Evolutionary conservation across 2,113 vertebrate genomes (phyloP).

Genomic region (Rhynchomys soricoides): DNA sequence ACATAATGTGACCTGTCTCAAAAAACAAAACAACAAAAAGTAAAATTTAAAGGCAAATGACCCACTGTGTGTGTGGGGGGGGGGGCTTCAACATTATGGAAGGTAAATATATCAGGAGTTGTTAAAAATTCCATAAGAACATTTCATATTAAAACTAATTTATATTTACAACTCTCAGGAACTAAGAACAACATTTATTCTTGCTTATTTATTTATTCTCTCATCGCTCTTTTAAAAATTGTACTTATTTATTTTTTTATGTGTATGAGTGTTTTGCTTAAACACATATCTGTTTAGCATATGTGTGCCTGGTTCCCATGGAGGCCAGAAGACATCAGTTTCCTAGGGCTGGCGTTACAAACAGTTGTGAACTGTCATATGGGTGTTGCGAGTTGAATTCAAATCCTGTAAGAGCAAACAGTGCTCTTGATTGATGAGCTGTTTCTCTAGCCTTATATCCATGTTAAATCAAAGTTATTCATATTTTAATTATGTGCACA

Average conservation of each 20-base stretch:
- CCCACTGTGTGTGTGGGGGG: neutral
- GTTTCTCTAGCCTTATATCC: neutral
- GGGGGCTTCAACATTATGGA: neutral
- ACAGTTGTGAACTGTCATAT: neutral
- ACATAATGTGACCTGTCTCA: neutral
- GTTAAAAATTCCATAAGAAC: constrained; percentile 27
- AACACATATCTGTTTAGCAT: neutral
- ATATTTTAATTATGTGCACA: neutral
- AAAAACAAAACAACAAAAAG: neutral
- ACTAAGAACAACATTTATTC: neutral
- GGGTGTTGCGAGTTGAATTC: neutral
- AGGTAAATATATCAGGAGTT: neutral
- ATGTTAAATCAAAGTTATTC: neutral
- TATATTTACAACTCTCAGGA: constrained; percentile 19
- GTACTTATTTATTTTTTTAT: neutral
- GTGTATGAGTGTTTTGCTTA: neutral
- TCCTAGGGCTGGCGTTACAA: neutral
- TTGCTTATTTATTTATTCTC: neutral
- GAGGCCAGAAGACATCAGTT: neutral
- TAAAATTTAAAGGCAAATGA: constrained; percentile 48
- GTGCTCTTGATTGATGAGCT: neutral
- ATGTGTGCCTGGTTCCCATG: neutral
- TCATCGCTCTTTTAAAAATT: neutral
- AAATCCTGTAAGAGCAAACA: neutral
- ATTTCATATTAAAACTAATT: neutral